Evolutionary conservation across 2,888 invertebrate species (phyloP), one percentile per base, ranked within the genome.

Genomic region (Scelioninae gen. 1): DNA sequence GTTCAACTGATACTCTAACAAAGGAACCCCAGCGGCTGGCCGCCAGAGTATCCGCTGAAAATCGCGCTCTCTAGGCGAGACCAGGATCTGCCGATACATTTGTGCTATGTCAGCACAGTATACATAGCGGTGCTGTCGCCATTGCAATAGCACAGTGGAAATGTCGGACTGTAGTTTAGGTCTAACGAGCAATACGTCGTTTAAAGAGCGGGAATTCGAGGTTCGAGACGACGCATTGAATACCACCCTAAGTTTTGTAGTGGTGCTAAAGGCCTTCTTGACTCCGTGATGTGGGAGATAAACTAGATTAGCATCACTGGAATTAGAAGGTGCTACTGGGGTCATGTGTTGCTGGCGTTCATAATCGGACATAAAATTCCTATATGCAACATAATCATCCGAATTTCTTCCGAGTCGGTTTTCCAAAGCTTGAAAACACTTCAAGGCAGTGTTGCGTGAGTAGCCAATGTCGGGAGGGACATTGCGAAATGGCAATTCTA

Each of bases 171-270:
- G 55, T 15, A 55, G 15, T 34, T 55, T 55, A 0, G 32, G 34
- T 5, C 55, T 15, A 6, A 15, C n/a, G 5, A 15, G 15, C 15
- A 15, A 15, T 15, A 15, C 15, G 4, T 5, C 5, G 15, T 47
- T 47, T 15, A 47, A n/a, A 15, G 47, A 47, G 13, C 15, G 13
- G 6, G 5, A n/a, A 15, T 47, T 51, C 29, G 5, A 23, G 1
- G 51, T 23, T 9, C n/a, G 10, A 23, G 29, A 23, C 1, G 51
- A 58, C 0, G 58, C 58, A 11, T 58, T 58, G 11, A 58, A 58
- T 1, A 58, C 58, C 0, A 58, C 58, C 23, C 58, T 38, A 11
- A 58, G 11, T 40, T 58, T 38, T 6, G 58, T 58, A 11, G 58
- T 58, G 4, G 23, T n/a, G 10, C 51, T 51, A 11, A 7, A 6